phyloP scores from a whole-genome alignment of 2,888 invertebrate genomes.

The Macropis europaea region DNA sequence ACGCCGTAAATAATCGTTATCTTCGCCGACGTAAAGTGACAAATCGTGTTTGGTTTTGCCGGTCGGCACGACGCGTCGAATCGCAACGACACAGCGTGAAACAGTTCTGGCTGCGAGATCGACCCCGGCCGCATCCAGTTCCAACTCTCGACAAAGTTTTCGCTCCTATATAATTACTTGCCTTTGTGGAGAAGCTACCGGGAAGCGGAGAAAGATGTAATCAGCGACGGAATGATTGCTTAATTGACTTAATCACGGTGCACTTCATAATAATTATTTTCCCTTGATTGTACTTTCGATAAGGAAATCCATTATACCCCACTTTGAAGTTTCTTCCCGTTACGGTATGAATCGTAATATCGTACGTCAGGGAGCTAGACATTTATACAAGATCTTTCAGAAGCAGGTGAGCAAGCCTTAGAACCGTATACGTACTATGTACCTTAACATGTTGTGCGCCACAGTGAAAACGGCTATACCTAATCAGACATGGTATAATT shows the following conservation, averaged over 20 bases:
- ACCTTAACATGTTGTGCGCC: no score
- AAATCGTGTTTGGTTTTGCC: constrained; percentile 58
- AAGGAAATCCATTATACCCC: constrained; percentile 29
- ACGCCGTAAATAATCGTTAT: constrained; percentile 51
- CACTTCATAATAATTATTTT: constrained; percentile 52
- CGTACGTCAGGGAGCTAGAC: neutral
- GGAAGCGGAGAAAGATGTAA: constrained; percentile 49
- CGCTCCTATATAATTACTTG: constrained; percentile 59
- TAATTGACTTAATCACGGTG: constrained; percentile 60
- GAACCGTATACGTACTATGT: no score
- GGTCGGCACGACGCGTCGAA: constrained; percentile 43
- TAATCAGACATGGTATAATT: no score
- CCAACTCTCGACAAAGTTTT: constrained; percentile 56
- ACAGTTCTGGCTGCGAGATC: constrained; percentile 43
- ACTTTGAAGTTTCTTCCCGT: constrained; percentile 1
- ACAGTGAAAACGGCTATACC: no score
- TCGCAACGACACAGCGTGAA: constrained; percentile 56
- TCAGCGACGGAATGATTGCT: constrained; percentile 56
- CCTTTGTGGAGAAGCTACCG: constrained; percentile 47
- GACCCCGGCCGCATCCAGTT: constrained; percentile 48
- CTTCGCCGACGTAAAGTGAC: constrained; percentile 48
- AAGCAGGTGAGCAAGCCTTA: no score
- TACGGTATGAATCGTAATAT: neutral
- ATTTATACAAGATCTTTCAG: no score
- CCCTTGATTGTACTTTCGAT: constrained; percentile 27